Percentiles rank a stretch among this genome's conserved stretches.
phyloP scores from a whole-genome alignment of 1,140 invertebrate species.

The Aradophagus sp. region DNA sequence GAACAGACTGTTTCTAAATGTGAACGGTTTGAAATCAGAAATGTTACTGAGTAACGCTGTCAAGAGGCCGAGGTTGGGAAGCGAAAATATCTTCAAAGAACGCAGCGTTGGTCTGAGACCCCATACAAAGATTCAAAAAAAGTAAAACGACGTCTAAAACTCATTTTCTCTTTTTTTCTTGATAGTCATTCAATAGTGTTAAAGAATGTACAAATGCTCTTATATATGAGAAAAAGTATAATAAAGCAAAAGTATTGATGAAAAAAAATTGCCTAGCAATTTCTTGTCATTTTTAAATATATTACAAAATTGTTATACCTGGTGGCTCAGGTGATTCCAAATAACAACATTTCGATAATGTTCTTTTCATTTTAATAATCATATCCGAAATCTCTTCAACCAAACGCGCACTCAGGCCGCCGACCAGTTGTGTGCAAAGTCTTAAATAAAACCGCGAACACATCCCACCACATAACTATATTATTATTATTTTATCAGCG shows the following conservation, averaged over 20 bases:
- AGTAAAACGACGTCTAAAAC: no score
- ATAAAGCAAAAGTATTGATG: no score
- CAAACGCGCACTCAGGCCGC: constrained; percentile 62
- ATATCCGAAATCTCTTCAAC: constrained; percentile 66
- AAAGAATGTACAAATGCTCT: no score
- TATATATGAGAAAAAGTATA: no score
- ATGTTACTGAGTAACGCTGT: constrained; percentile 54
- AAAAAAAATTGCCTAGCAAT: no score
- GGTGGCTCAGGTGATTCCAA: constrained; percentile 58
- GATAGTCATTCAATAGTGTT: no score
- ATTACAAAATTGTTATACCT: constrained; percentile 63
- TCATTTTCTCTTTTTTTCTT: no score
- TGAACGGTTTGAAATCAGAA: constrained; percentile 9
- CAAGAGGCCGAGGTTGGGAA: no score
- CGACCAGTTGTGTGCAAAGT: constrained; percentile 63
- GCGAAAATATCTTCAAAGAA: constrained; percentile 23
- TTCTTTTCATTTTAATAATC: constrained; percentile 67
- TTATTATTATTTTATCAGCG: no score
- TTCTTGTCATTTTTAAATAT: no score
- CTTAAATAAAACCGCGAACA: constrained; percentile 71
- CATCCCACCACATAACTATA: no score
- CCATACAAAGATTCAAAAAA: constrained; percentile 6
- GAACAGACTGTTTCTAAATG: no score
- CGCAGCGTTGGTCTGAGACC: constrained; percentile 64
- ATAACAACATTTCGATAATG: constrained; percentile 62